A percentile compares a stretch with the other conserved stretches of the same genome.
These are phyloP conservation scores for Prietella phreatophila DNA, from an alignment of 2,113 vertebrate species.

Conservation along the genomic window DNA sequence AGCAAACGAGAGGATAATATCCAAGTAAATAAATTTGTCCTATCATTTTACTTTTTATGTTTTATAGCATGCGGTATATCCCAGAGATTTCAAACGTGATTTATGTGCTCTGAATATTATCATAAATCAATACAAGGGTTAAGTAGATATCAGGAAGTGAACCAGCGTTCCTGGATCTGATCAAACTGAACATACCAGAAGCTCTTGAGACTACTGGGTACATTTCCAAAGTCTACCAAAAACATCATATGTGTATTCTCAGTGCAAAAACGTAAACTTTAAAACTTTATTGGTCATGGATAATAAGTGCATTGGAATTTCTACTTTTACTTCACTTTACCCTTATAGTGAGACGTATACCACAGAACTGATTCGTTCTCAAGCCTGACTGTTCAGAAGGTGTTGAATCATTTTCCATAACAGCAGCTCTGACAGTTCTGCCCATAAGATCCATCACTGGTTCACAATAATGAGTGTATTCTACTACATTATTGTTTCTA, in stretches of 20 bases:
- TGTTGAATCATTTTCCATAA: background rate
- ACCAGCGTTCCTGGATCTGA: background rate
- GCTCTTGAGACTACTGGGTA: background rate
- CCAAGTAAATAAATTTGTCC: background rate
- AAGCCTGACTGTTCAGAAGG: background rate
- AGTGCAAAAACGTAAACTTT: background rate
- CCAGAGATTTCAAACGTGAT: background rate
- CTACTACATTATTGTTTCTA: background rate
- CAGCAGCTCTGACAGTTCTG: background rate
- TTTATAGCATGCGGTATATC: background rate
- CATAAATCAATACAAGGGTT: background rate
- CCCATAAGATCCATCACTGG: background rate
- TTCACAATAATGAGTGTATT: background rate
- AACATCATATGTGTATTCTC: background rate
- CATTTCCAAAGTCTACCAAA: background rate
- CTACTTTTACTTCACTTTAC: background rate
- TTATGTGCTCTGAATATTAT: background rate
- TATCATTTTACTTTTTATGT: background rate
- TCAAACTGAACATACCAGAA: background rate
- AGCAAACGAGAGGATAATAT: background rate
- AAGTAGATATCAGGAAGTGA: background rate
- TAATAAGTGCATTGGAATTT: no score
- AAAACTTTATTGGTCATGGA: background rate
- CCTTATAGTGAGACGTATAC: background rate
- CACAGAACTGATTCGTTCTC: background rate